Evolutionary conservation across 2,888 invertebrate species (phyloP), one percentile per base, ranked within the genome.

Genomic region (Catocala fraxini): DNA sequence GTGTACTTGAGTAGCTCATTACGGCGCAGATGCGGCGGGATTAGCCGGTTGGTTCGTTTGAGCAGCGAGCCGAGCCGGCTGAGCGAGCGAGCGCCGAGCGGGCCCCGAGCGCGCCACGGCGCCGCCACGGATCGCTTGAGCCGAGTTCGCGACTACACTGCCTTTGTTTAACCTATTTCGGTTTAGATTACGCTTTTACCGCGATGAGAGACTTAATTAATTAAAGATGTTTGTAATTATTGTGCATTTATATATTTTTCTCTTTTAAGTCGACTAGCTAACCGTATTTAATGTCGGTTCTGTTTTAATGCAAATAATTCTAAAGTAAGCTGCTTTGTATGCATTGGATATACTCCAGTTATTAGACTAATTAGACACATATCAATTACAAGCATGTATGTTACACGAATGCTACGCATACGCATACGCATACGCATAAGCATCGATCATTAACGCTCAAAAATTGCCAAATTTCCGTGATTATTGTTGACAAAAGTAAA

Each of bases 1-100:
- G 89, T 81, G 92, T 91, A 92, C 93, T 93, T 92, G 93, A 93
- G 94, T 89, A 88, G 93, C 93, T 94, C 93, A 94, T 94, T 93
- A 94, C 87, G 84, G 75, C 81, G 88, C 88, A 91, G 93, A 92
- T 92, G 90, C 90, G 89, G 76, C 77, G 78, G 90, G 88, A 91
- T 92, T 92, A 92, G 91, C 85, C 84, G 86, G 82, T 80, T 87
- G 83, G 84, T 68, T 85, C 85, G 83, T 82, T 83, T 80, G 83
- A 80, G 80, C 78, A 61, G 68, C 60, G 62, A 65, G 74, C 63
- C 63, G 58, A 63, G 63, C 58, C 39, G 66, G 56, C 51, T 56
- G 54, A 63, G 63, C 62, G 63, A 58, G 65, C 68, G 71, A 75
- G 71, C 67, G 47, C 68, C 68, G 73, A 69, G 75, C 70, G 59